phyloP scores from a whole-genome alignment of 2,113 vertebrate genomes.

The Ictidomys tridecemlineatus region DNA sequence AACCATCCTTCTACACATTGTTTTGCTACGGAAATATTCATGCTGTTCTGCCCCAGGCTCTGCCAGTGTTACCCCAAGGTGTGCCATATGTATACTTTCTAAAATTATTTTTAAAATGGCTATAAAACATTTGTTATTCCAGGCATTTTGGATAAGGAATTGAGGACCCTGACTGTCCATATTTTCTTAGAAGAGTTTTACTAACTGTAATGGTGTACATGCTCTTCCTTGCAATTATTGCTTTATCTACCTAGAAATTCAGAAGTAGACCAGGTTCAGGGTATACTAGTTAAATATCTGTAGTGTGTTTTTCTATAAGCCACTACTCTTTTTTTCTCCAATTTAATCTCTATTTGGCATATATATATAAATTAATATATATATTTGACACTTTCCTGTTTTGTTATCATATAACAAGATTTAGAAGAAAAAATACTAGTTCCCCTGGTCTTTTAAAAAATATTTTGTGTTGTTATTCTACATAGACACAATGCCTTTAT shows the following conservation, averaged over 20 bases:
- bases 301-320: background rate
- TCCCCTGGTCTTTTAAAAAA: too few relatives aligned
- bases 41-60: background rate
- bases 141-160: background rate
- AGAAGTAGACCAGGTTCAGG: background rate
- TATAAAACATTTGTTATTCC: background rate
- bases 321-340: background rate
- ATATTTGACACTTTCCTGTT: background rate
- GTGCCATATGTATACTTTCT: background rate
- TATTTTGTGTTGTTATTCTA: too few relatives aligned
- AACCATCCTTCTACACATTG: background rate
- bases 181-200: background rate
- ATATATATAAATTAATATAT: background rate
- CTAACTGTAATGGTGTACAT: background rate
- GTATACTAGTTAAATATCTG: background rate
- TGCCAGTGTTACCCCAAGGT: background rate
- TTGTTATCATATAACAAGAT: background rate
- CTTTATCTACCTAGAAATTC: background rate
- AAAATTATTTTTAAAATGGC: background rate
- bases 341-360: background rate
- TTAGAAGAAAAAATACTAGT: background rate
- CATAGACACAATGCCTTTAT: too few relatives aligned
- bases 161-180: background rate
- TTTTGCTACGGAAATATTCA: background rate
- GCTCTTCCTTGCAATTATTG: background rate